Evolutionary conservation across 2,113 vertebrate genomes (phyloP).

Genomic region (Ptilonorhynchus violaceus): DNA sequence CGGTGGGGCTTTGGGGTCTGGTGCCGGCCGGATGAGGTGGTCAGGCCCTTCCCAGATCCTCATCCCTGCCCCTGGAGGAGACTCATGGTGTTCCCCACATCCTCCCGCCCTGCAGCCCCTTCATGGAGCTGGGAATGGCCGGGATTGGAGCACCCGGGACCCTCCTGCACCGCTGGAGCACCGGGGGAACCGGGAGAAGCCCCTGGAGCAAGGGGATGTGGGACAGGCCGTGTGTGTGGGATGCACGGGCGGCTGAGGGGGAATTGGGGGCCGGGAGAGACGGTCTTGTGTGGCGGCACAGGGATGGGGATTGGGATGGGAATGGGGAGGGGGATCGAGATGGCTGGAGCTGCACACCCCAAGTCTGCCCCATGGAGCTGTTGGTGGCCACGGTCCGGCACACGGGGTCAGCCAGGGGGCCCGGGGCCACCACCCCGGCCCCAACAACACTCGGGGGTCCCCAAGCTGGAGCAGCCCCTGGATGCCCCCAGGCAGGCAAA

Average conservation of each 20-base stretch:
- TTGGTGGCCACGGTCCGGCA: fast-evolving
- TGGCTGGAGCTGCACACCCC: neutral
- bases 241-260: fast-evolving
- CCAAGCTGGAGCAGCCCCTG: fast-evolving
- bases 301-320: neutral
- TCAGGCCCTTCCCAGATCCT: neutral
- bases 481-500: fast-evolving
- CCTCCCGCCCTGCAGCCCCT: neutral
- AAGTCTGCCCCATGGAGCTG: neutral
- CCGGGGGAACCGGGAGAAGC: neutral
- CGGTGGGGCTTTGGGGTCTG: fast-evolving
- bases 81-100: fast-evolving
- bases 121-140: fast-evolving
- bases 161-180: neutral
- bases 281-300: fast-evolving
- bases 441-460: fast-evolving
- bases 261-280: fast-evolving
- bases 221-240: fast-evolving
- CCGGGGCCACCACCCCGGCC: neutral
- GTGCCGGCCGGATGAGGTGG: fast-evolving
- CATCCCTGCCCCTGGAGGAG: neutral
- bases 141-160: neutral
- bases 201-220: fast-evolving
- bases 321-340: fast-evolving
- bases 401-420: neutral